Evolutionary conservation across 2,113 vertebrate species (phyloP), one percentile per base, ranked within the genome.

Genomic region (Zosterops japonicus): DNA sequence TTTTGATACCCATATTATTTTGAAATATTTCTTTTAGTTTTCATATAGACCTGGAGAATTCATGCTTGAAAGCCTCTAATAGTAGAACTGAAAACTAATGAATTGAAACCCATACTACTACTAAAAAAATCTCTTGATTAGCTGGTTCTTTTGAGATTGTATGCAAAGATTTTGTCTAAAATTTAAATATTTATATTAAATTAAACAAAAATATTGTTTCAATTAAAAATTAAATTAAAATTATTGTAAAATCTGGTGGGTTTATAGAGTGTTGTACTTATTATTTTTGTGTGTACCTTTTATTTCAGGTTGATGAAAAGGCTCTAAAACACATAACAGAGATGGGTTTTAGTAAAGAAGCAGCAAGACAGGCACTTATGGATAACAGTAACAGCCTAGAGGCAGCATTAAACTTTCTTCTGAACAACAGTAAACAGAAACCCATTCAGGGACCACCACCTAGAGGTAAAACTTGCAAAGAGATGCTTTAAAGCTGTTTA

Each of bases 301-400:
- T 80, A 36, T 94, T 95, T 57, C 89, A 99, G 99, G 99, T 99
- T 93, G 99, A 99, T 95, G 99, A 99, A 96, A 99, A 99, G 71
- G 98, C 99, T 80, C 97, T 99, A 72, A 99, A 98, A 93, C 98
- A 99, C 95, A 99, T 99, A 98, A 99, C 99, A 96, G 99, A 99
- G 97, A 99, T 99, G 99, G 99, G 99, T 67, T 99, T 99, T 93
- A 98, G 99, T 97, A 99, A 98, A 95, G 99, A 99, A 95, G 98
- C 98, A 22, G 99, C 99, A 31, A 98, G 99, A 53, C 99, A 99
- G 95, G 99, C 99, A 23, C 98, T 99, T 83, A 98, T 99, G 99
- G 99, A 99, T 97, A 99, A 99, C 92, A 98, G 98, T 97, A 99
- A 99, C 98, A 99, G 98, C 94, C 94, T 99, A 93, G 99, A 99